These are phyloP conservation scores for Clistopyga incitator DNA, from an alignment of 2,888 invertebrate genomes.

Conservation along the genomic window DNA sequence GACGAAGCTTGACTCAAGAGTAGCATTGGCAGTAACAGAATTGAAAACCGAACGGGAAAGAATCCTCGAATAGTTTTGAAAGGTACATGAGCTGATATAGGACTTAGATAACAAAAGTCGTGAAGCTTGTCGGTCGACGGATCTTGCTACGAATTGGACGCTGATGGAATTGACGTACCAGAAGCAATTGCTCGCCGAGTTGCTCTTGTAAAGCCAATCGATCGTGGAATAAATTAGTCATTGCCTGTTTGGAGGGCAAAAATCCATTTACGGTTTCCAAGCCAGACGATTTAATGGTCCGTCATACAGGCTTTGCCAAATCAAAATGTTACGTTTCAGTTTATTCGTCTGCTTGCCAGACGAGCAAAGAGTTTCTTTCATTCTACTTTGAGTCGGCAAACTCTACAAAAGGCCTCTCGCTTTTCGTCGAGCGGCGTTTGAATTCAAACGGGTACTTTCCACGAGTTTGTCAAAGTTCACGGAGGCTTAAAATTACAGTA, in stretches of 20 bases:
- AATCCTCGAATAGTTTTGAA: neutral
- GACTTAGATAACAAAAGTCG: neutral
- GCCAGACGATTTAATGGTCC: slow-evolving; percentile 4
- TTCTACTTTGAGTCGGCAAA: no score
- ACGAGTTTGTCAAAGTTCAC: no score
- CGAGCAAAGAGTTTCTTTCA: no score
- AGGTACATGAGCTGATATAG: neutral
- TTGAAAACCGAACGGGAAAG: neutral
- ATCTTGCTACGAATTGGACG: neutral
- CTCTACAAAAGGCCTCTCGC: no score
- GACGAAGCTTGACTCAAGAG: neutral
- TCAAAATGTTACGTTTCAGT: no score
- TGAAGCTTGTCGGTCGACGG: neutral
- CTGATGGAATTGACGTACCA: slow-evolving; percentile 10
- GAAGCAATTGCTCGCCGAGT: slow-evolving; percentile 7
- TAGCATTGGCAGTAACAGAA: neutral
- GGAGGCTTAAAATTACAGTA: no score
- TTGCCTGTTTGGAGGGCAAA: neutral
- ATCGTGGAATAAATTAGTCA: slow-evolving; percentile 27
- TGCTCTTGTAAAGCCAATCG: slow-evolving; percentile 5
- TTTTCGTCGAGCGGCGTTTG: no score
- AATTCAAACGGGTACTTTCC: no score
- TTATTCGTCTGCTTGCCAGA: no score
- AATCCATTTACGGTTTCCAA: slow-evolving; percentile 6
- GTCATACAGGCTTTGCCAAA: neutral